Evolutionary conservation across 1,140 invertebrate species (phyloP).

Genomic region (Drosophila tristis): DNA sequence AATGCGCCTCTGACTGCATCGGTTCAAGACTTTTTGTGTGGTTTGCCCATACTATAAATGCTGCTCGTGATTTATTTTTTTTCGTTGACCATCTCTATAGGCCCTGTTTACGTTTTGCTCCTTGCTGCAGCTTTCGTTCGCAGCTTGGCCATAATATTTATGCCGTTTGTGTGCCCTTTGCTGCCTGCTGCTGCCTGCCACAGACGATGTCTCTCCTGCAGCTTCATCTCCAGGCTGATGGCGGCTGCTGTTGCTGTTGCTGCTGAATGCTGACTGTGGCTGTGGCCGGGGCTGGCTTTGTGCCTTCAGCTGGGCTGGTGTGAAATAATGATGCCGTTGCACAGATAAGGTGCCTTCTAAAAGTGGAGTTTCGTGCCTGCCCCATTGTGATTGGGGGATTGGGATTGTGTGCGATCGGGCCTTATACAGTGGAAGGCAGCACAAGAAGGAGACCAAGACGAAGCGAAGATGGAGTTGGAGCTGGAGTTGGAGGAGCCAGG

Average conservation of each 20-base stretch:
- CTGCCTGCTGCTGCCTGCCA: slow-evolving; percentile 30
- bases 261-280: background rate
- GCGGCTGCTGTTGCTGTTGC: slow-evolving; percentile 15
- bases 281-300: slow-evolving; percentile 20
- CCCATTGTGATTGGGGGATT: slow-evolving; percentile 67
- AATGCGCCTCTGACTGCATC: no score
- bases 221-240: slow-evolving; percentile 19
- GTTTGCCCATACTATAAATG: no score
- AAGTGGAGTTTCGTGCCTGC: slow-evolving; percentile 77
- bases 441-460: background rate
- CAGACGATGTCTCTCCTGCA: slow-evolving; percentile 33
- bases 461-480: background rate
- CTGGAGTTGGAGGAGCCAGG: slow-evolving; percentile 9
- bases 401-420: slow-evolving; percentile 52
- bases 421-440: slow-evolving; percentile 44
- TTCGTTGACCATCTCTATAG: slow-evolving; percentile 32
- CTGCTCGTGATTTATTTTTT: no score
- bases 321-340: slow-evolving; percentile 82
- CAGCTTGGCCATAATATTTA: slow-evolving; percentile 78
- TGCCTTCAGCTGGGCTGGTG: slow-evolving; percentile 64
- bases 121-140: slow-evolving; percentile 36
- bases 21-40: background rate
- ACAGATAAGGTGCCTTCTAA: slow-evolving; percentile 77
- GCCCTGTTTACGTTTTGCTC: slow-evolving; percentile 33
- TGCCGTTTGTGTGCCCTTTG: slow-evolving; percentile 72